Evolutionary conservation across 2,888 invertebrate genomes (phyloP).

Genomic region (Keiferia lycopersicella): DNA sequence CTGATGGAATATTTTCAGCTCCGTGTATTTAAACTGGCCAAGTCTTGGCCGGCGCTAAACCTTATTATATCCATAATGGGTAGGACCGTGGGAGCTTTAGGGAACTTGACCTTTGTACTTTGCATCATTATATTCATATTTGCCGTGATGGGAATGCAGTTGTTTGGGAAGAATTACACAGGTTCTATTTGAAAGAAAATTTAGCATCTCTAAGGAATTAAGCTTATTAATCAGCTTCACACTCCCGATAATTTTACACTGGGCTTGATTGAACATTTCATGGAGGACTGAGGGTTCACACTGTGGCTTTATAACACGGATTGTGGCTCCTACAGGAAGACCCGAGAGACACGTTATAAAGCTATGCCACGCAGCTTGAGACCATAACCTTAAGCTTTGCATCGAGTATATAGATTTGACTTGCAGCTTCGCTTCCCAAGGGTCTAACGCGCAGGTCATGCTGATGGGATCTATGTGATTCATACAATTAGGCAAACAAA

Average conservation of each 20-base stretch:
- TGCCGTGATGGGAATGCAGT: conserved; percentile 98
- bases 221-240: conserved; percentile 79
- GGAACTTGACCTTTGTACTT: conserved; percentile 96
- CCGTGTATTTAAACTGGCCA: conserved; percentile 97
- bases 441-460: conserved; percentile 71
- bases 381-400: conserved; percentile 78
- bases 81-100: conserved; percentile 96
- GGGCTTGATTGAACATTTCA: conserved; percentile 78
- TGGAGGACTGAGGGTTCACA: conserved; percentile 65
- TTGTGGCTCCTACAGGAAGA: conserved; percentile 57
- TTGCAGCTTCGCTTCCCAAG: conserved; percentile 79
- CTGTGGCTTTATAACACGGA: conserved; percentile 77
- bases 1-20: conserved; percentile 85
- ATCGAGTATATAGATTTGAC: conserved; percentile 77
- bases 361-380: conserved; percentile 78
- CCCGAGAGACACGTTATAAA: conserved; percentile 70
- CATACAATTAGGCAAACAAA: conserved; percentile 35
- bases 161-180: conserved; percentile 94
- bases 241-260: conserved; percentile 76
- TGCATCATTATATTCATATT: conserved; percentile 98
- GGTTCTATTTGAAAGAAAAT: conserved; percentile 81
- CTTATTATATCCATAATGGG: conserved; percentile 97
- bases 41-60: conserved; percentile 98
- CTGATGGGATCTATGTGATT: conserved; percentile 79
- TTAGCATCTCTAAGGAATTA: conserved; percentile 74